Conservation (phyloP, 2,797 vertebrate genomes). For the Ptychobarbus kaznakovi region DNA sequence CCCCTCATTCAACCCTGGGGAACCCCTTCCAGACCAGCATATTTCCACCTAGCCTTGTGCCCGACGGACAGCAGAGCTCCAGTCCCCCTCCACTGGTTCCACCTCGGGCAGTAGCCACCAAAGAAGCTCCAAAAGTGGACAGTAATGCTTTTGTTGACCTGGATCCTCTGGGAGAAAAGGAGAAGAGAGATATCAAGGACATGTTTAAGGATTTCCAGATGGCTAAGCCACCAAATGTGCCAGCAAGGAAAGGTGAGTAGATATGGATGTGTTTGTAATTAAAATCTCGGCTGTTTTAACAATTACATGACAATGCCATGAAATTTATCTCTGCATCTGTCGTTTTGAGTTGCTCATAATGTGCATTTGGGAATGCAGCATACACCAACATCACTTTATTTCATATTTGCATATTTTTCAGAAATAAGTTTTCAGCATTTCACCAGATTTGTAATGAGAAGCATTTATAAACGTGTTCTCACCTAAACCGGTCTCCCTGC, state of each 20-base stretch:
- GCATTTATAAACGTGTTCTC: background rate
- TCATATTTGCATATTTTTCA: background rate
- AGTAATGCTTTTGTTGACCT: constrained; percentile 90
- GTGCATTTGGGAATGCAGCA: background rate
- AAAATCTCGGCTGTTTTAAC: background rate
- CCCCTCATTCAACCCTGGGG: constrained; percentile 68
- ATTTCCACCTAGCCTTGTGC: constrained; percentile 67
- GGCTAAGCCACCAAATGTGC: constrained; percentile 88
- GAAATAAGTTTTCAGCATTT: background rate
- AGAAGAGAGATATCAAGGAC: constrained; percentile 89
- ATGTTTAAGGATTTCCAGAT: constrained; percentile 98
- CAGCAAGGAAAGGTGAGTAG: constrained; percentile 82
- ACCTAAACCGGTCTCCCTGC: background rate
- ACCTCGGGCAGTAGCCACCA: constrained; percentile 78
- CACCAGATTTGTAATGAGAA: background rate
- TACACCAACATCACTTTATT: background rate
- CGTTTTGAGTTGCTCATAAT: background rate
- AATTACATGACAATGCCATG: background rate
- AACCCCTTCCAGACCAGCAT: constrained; percentile 85
- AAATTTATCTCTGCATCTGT: background rate
- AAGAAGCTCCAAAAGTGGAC: constrained; percentile 81
- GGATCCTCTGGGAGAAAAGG: constrained; percentile 93
- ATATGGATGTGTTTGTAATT: background rate
- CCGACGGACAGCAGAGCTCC: constrained; percentile 68
- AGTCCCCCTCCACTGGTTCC: constrained; percentile 79